Conservation (phyloP, 2,113 vertebrate species). For the Microcebus tavaratra region DNA sequence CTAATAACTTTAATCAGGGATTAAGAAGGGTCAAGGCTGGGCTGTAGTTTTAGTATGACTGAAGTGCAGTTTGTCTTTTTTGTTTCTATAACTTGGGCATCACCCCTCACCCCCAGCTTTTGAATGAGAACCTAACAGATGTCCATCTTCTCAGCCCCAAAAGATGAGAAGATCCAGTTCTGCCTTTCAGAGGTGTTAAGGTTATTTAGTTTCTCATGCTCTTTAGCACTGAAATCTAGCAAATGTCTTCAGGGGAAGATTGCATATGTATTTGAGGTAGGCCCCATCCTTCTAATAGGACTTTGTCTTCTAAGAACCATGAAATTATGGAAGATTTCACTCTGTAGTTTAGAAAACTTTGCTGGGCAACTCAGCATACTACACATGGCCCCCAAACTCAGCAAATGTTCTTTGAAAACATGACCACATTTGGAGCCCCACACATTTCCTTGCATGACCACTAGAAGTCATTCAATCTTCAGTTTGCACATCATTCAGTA, state of each 20-base stretch:
- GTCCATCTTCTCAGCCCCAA: neutral
- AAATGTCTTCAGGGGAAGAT: neutral
- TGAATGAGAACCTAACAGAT: neutral
- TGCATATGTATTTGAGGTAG: neutral
- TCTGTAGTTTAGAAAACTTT: neutral
- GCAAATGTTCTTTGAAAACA: neutral
- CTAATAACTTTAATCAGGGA: neutral
- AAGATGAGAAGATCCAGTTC: neutral
- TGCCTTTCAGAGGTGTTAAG: neutral
- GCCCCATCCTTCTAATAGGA: neutral
- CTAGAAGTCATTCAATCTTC: neutral
- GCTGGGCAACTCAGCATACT: neutral
- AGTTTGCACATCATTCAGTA: neutral
- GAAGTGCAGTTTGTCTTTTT: neutral
- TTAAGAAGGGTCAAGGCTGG: neutral
- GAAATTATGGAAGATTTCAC: neutral
- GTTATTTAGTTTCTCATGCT: neutral
- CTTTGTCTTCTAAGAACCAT: neutral
- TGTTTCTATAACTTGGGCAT: neutral
- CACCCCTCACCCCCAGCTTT: neutral
- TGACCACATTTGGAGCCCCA: neutral
- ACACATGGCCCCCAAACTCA: neutral
- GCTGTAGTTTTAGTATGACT: neutral
- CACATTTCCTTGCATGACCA: neutral
- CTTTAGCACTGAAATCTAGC: neutral